Evolutionary conservation across 2,888 invertebrate species (phyloP), one percentile per base, ranked within the genome.

Genomic region (Harpalus rubripes): DNA sequence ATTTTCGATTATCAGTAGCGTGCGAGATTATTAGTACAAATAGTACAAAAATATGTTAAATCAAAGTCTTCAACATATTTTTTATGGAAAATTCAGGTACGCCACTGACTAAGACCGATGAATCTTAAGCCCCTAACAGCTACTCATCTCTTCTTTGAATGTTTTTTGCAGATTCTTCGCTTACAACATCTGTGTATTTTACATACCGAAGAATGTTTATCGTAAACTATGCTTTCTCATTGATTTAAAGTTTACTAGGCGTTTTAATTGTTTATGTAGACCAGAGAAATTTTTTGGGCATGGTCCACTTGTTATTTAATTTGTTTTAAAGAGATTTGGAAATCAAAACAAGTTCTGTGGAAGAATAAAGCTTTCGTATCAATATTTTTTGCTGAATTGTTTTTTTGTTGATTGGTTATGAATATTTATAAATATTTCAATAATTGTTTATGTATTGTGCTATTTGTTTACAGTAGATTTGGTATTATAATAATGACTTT

Each of bases 231-330:
- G 18, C 63, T 68, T n/a, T 63, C 26, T 63, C 63, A 63, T 22
- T 63, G 63, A 7, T 22, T 22, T 22, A 22, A 22, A 22, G 1
- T 22, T 22, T 22, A 22, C n/a, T 68, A 39, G 12, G 7, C n/a
- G 0, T 7, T n/a, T 68, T 32, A 68, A 68, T 68, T 15, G n/a
- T 32, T 68, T 68, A 68, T 68, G 39, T 15, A 15, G 63, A 63
- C 7, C 63, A 26, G 68, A 32, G 68, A 68, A 68, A 68, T 68
- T 63, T 63, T 22, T 32, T 68, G 12, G 15, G 12, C 15, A 12
- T 39, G 68, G 68, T 68, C 63, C 22, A 63, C 63, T 63, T 63
- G 12, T 68, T 32, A 32, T 6, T 32, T 32, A 32, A 32, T 68
- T 68, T 68, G 68, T 63, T 63, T 63, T 7, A n/a, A 16, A 59